Percentiles rank a stretch among this genome's conserved stretches.
These are phyloP conservation scores for Chelon labrosus DNA, from an alignment of 2,797 vertebrate genomes.

Conservation along the genomic window DNA sequence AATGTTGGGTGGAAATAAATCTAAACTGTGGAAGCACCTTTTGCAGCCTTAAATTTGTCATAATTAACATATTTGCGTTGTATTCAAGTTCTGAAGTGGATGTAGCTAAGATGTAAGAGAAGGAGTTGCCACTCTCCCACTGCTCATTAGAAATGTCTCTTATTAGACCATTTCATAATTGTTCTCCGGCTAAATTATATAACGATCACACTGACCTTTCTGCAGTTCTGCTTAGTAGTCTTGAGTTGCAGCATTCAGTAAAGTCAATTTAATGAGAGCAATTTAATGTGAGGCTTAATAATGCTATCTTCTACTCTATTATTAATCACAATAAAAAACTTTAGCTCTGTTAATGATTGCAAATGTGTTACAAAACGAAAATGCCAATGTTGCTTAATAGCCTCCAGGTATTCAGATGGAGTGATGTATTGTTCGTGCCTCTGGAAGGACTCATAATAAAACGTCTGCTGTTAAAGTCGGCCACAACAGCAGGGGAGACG, in stretches of 20 bases:
- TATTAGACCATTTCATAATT: conserved; percentile 72
- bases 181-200: conserved; percentile 70
- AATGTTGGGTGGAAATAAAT: background rate
- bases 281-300: conserved; percentile 74
- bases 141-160: conserved; percentile 63
- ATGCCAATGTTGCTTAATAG: conserved; percentile 62
- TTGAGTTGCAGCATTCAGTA: conserved; percentile 56
- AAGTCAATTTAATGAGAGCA: conserved; percentile 73
- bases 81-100: conserved; percentile 34
- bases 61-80: background rate
- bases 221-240: conserved; percentile 58
- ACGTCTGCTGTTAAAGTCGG: conserved; percentile 34
- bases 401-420: conserved; percentile 49
- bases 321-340: conserved; percentile 80
- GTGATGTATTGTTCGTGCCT: conserved; percentile 58
- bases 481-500: conserved; percentile 48
- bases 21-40: background rate
- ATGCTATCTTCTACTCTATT: conserved; percentile 67
- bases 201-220: conserved; percentile 79
- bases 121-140: conserved; percentile 47
- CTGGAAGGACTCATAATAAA: conserved; percentile 42
- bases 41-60: background rate
- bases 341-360: conserved; percentile 77
- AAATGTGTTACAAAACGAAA: conserved; percentile 73
- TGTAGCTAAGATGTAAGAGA: conserved; percentile 7